phyloP scores from a whole-genome alignment of 92 coral and sea anemone species.

The Blastomussa wellsi region DNA sequence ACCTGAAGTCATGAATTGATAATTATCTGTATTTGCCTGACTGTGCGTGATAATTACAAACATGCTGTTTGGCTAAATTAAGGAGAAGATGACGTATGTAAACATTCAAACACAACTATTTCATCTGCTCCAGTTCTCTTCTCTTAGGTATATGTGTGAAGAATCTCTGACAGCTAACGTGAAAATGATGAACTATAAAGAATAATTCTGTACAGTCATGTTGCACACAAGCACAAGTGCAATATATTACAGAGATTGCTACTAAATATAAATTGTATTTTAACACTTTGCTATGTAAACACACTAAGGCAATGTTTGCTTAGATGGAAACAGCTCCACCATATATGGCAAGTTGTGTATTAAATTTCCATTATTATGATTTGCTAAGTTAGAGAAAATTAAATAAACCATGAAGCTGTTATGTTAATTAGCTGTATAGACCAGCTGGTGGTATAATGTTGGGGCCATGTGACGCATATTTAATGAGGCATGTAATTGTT shows the following conservation, averaged over 20 bases:
- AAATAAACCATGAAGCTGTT: slow-evolving; percentile 66
- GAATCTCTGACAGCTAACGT: background rate
- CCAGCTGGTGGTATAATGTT: slow-evolving; percentile 63
- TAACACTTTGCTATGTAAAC: slow-evolving; percentile 31
- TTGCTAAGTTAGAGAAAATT: slow-evolving; percentile 55
- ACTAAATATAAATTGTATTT: slow-evolving; percentile 5
- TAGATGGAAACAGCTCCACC: slow-evolving; percentile 31
- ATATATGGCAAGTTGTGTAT: slow-evolving; percentile 54
- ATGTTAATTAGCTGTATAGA: slow-evolving; percentile 71
- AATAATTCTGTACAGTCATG: background rate
- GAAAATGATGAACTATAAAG: background rate
- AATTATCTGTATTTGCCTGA: slow-evolving; percentile 30
- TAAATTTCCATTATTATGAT: slow-evolving; percentile 47
- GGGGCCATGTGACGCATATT: slow-evolving; percentile 41
- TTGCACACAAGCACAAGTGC: background rate
- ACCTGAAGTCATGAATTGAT: slow-evolving; percentile 44
- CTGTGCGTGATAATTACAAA: slow-evolving; percentile 42
- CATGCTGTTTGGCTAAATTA: slow-evolving; percentile 40
- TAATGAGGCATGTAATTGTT: slow-evolving; percentile 30
- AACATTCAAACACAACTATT: slow-evolving; percentile 5
- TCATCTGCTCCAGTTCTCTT: slow-evolving; percentile 8
- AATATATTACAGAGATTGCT: background rate
- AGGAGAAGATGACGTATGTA: slow-evolving; percentile 25
- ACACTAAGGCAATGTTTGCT: slow-evolving; percentile 19
- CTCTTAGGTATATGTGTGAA: background rate